A percentile compares a stretch with the other conserved stretches of the same genome.
phyloP scores from a whole-genome alignment of 2,888 invertebrate species.

The Daptonema setosum region DNA sequence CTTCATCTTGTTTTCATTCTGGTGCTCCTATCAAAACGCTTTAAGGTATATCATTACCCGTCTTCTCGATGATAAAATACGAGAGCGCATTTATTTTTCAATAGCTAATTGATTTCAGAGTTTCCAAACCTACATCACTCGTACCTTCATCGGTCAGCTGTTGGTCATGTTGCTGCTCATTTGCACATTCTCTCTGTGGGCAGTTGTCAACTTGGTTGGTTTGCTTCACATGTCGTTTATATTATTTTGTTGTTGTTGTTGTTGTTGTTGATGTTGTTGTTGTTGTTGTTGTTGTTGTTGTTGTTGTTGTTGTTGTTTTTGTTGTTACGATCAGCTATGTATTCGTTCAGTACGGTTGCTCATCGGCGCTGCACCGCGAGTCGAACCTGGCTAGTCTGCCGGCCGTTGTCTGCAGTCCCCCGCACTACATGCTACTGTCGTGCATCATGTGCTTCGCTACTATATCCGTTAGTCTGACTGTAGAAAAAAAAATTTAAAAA shows the following conservation, averaged over 20 bases:
- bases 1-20: not conserved
- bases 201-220: constrained; percentile 3
- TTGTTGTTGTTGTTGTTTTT: too few relatives aligned
- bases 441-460: constrained; percentile 62
- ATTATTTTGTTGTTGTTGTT: too few relatives aligned
- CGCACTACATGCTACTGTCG: constrained; percentile 63
- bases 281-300: too few relatives aligned
- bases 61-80: not conserved
- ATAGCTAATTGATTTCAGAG: not conserved
- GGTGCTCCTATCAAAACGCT: not conserved
- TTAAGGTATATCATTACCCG: not conserved
- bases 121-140: not conserved
- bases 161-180: constrained; percentile 4
- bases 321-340: too few relatives aligned
- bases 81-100: not conserved
- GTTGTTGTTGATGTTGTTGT: too few relatives aligned
- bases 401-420: too few relatives aligned
- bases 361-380: too few relatives aligned
- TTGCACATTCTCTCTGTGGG: not conserved
- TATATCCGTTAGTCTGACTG: too few relatives aligned
- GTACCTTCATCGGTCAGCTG: constrained; percentile 3
- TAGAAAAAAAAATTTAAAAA: too few relatives aligned
- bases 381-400: too few relatives aligned
- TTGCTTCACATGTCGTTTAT: too few relatives aligned
- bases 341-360: too few relatives aligned